Evolutionary conservation across 2,797 vertebrate species (phyloP), one percentile per base, ranked within the genome.

Genomic region (Typhlichthys subterraneus): DNA sequence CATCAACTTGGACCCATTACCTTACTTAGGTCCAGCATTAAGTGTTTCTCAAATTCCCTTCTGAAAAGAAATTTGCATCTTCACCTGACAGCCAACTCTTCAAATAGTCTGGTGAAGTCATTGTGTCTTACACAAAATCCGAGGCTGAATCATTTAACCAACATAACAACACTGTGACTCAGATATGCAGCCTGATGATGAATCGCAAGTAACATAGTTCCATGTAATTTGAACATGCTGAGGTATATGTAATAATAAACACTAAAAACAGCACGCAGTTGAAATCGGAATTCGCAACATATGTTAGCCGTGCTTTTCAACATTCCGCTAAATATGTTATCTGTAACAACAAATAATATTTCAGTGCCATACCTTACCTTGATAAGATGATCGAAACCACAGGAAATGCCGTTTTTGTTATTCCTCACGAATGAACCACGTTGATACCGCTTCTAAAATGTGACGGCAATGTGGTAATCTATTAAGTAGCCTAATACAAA

Each of bases 381-480:
- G 72, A 56, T 14, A 15, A 78, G 78, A 69, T 72, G 73, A 57
- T 69, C 61, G 15, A 49, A 31, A 63, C 59, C 56, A 71, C 53
- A 50, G 73, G 75, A 73, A 77, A 57, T 68, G 9, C 45, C 77
- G 55, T 75, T 8, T n/a, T 15, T 45, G 13, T 55, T 59, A 68
- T 67, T 75, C 77, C 61, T 77, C 69, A 55, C 33, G 48, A 23
- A 45, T 46, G 47, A 75, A 66, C 50, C 71, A 57, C 59, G 57
- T 77, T 17, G 75, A 82, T 91, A 90, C 90, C 90, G 88, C 81
- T 73, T 90, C 89, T 83, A 69, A 29, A 50, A 81, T 29, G 52
- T 29, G 31, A 38, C n/a, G 3, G 6, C 3, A 31, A 55, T 13
- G 14, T 14, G 12, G 29, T 10, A 46, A 17, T 48, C 17, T 7